Evolutionary conservation across 2,797 vertebrate genomes (phyloP), one percentile per base, ranked within the genome.

Genomic region (Cryptoprocta ferox): DNA sequence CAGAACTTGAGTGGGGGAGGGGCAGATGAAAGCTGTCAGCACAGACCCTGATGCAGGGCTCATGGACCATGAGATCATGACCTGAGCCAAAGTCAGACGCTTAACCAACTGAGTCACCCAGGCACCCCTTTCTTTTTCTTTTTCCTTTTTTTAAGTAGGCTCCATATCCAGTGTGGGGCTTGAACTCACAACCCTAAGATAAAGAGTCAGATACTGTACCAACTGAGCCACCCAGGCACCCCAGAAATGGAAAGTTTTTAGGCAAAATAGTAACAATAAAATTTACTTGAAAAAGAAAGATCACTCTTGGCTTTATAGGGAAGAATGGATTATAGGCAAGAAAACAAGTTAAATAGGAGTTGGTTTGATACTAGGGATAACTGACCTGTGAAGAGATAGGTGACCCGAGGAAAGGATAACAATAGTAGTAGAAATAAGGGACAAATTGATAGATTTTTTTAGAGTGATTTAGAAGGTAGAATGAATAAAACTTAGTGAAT

Each of bases 281-380:
- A 75, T 87, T 73, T 53, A 50, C 66, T 59, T 53, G 13, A 18
- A 1, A 87, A 59, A 89, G 18, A 89, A 92, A 84, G 45, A 66
- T 45, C 85, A 48, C 78, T 78, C 70, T 78, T 91, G 30, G 35
- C 35, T 75, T 96, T 83, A 45, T 13, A 79, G 30, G 45, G 30
- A 93, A 82, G 70, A 82, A 65, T 48, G 48, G 37, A 42, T 79
- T 56, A 79, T 32, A 81, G 86, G 19, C 70, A 61, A 95, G 39
- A 95, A 82, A 95, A n/a, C 75, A 93, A 83, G 28, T 90, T 65
- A 93, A 75, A 61, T 18, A 95, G 68, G 42, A 91, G 63, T 76
- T 95, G 35, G 42, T 35, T 81, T n/a, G 32, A 94, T 28, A 32
- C 42, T 71, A 91, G 14, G 2, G 39, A 14, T 93, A 56, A 82